Evolutionary conservation across 2,888 invertebrate genomes (phyloP).

Genomic region (Pachycephus smyrnensis): DNA sequence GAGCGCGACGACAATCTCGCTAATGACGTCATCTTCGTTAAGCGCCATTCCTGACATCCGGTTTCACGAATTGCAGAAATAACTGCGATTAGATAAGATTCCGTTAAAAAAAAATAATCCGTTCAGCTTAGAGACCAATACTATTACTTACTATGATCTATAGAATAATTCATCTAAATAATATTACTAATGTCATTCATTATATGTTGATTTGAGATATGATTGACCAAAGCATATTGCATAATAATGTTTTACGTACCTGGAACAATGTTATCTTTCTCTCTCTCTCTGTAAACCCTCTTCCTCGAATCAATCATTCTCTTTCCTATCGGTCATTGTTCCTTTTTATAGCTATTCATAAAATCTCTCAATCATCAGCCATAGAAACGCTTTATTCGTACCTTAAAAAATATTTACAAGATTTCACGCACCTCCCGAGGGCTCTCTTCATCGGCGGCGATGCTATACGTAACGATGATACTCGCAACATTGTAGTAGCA

Average conservation of each 20-base stretch:
- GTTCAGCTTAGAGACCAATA: too few relatives aligned
- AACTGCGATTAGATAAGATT: neutral
- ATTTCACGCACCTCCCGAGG: neutral
- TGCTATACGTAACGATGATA: neutral
- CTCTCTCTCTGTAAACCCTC: neutral
- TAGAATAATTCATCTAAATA: too few relatives aligned
- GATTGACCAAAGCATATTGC: neutral
- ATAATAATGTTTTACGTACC: neutral
- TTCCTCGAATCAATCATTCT: neutral
- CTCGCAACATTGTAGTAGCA: neutral
- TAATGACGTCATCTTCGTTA: slow-evolving; percentile 69
- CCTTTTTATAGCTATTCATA: neutral
- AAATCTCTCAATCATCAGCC: slow-evolving; percentile 14
- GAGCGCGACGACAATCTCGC: slow-evolving; percentile 65
- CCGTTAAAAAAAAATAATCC: neutral
- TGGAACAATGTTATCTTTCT: neutral
- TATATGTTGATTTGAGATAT: neutral
- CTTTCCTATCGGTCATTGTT: neutral
- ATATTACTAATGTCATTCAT: too few relatives aligned
- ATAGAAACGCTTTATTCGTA: slow-evolving; percentile 34
- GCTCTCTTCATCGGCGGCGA: neutral
- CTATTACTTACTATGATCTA: too few relatives aligned
- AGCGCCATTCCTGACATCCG: slow-evolving; percentile 30
- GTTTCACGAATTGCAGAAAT: neutral
- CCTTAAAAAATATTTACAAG: slow-evolving; percentile 44